Conservation (phyloP, 1,140 invertebrate species). For the Trypoxylus dichotomus region DNA sequence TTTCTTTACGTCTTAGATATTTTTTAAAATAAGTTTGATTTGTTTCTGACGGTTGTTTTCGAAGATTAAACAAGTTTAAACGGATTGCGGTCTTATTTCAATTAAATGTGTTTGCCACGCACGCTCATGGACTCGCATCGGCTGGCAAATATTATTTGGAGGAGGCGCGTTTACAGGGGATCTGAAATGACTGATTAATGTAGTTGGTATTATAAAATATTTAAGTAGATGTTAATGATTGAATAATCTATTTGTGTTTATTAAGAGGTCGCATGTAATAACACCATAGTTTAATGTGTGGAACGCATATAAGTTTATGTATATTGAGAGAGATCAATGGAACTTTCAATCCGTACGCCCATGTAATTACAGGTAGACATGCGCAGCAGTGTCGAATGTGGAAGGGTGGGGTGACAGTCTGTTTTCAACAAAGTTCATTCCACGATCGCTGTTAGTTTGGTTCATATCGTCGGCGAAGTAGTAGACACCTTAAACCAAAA, state of each 20-base stretch:
- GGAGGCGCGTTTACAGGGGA: background rate
- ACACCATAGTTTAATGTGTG: background rate
- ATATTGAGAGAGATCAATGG: background rate
- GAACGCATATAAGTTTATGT: constrained; percentile 9
- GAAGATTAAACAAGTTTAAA: too few species aligned
- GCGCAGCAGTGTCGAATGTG: background rate
- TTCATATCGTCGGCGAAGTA: background rate
- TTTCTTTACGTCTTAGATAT: too few species aligned
- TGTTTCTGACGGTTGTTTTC: too few species aligned
- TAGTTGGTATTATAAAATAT: background rate
- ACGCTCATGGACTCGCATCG: background rate
- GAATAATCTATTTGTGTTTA: background rate
- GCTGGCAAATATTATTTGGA: background rate
- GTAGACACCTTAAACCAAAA: background rate
- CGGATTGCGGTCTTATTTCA: too few species aligned
- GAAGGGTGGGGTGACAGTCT: background rate
- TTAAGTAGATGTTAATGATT: background rate
- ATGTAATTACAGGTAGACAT: background rate
- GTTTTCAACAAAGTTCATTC: constrained; percentile 13
- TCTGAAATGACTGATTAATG: background rate
- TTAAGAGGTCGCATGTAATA: background rate
- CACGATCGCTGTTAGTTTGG: background rate
- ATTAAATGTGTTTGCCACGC: background rate
- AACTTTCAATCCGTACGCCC: background rate
- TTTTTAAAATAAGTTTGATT: too few species aligned